These are phyloP conservation scores for Catostylus mosaicus DNA, from an alignment of 30 jellyfish, hydroid and myxozoan species.

Conservation along the genomic window DNA sequence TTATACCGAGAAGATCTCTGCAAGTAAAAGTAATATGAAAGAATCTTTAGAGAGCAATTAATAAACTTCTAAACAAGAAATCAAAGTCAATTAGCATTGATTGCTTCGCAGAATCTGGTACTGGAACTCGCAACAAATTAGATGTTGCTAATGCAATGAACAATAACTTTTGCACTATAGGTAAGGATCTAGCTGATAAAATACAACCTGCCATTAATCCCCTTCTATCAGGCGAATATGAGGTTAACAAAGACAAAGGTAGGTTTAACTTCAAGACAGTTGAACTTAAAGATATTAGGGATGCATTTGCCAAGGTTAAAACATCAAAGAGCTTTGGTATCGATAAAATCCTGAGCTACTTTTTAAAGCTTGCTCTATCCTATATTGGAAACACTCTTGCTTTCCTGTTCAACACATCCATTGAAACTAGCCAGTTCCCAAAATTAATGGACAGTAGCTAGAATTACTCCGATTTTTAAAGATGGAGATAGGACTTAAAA, in stretches of 20 bases:
- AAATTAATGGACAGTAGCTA: not conserved
- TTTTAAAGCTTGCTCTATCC: slow-evolving; percentile 3
- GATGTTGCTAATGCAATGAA: slow-evolving; percentile 37
- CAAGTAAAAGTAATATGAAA: slow-evolving; percentile 13
- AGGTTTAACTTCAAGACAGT: not conserved
- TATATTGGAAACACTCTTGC: slow-evolving; percentile 15
- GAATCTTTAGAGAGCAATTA: slow-evolving; percentile 30
- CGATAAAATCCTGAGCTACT: slow-evolving; percentile 3
- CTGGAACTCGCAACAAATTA: not conserved
- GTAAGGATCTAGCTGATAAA: slow-evolving; percentile 39
- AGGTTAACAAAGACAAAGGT: not conserved
- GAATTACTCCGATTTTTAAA: slow-evolving; percentile 15
- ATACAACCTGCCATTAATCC: slow-evolving; percentile 17
- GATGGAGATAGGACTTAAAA: slow-evolving; percentile 11
- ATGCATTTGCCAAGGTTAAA: not conserved
- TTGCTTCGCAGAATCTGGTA: slow-evolving; percentile 1
- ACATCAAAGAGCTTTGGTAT: not conserved
- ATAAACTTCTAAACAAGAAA: slow-evolving; percentile 9
- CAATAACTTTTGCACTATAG: slow-evolving; percentile 29
- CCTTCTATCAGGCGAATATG: slow-evolving; percentile 4
- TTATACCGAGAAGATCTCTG: not conserved
- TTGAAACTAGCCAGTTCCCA: slow-evolving; percentile 16
- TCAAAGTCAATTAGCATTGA: slow-evolving; percentile 11
- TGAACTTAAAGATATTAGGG: slow-evolving; percentile 1
- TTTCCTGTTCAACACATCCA: slow-evolving; percentile 5